Percentiles rank a stretch among this genome's conserved stretches.
These are phyloP conservation scores for Falco biarmicus DNA, from an alignment of 2,797 vertebrate genomes.

Conservation along the genomic window DNA sequence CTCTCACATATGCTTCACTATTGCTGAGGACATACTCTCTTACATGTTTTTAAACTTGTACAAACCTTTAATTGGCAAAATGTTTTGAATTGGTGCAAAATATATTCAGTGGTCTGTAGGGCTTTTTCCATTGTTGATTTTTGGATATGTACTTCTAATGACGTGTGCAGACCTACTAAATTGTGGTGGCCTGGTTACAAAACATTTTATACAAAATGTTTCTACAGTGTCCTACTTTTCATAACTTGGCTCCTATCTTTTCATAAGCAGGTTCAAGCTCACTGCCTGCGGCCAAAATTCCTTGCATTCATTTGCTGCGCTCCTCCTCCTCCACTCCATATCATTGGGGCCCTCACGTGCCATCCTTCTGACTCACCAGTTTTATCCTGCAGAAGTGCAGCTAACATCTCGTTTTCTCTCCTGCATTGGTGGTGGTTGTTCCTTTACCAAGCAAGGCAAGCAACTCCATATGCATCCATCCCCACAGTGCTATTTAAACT, in stretches of 20 bases:
- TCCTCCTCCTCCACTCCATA: accelerated
- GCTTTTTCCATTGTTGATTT: neutral
- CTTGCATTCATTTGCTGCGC: neutral
- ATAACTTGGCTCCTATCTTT: neutral
- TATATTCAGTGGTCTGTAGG: neutral
- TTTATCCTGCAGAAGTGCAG: neutral
- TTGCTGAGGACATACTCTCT: neutral
- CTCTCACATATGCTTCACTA: neutral
- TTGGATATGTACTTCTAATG: neutral
- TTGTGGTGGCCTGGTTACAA: neutral
- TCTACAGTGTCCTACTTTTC: neutral
- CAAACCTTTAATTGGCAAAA: neutral
- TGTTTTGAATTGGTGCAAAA: neutral
- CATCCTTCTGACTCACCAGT: neutral
- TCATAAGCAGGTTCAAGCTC: neutral
- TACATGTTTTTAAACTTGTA: neutral
- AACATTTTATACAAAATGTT: neutral
- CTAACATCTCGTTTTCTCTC: neutral
- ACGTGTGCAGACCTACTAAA: neutral
- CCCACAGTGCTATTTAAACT: neutral
- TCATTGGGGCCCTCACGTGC: neutral
- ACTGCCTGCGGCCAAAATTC: neutral
- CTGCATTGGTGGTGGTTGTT: neutral
- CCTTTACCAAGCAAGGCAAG: neutral
- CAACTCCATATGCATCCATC: neutral